phyloP scores from a whole-genome alignment of 2,113 vertebrate species.

The Recurvirostra avosetta region DNA sequence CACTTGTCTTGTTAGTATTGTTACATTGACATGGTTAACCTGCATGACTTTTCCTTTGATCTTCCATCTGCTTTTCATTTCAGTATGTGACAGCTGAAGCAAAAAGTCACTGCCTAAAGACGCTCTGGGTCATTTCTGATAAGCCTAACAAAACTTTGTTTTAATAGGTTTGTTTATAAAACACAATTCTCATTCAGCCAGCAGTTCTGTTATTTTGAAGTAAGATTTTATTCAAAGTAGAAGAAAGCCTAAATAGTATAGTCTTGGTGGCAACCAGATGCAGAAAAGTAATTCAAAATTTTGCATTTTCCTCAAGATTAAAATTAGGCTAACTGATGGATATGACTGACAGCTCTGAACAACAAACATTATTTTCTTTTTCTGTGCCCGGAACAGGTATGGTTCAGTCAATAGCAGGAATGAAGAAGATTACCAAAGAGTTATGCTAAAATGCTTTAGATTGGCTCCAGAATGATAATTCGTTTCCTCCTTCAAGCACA shows the following conservation, averaged over 20 bases:
- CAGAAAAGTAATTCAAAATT: not conserved
- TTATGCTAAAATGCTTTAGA: not conserved
- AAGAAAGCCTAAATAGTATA: not conserved
- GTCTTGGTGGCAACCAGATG: not conserved
- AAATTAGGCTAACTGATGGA: not conserved
- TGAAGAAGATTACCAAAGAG: not conserved
- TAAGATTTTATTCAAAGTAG: not conserved
- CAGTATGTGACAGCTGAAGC: not conserved
- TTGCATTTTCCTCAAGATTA: not conserved
- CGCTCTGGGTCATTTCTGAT: not conserved
- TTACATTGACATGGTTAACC: not conserved
- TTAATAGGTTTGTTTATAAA: not conserved
- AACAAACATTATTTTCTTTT: not conserved
- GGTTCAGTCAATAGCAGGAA: not conserved
- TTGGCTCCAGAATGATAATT: not conserved
- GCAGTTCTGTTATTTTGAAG: not conserved
- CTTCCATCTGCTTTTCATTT: slow-evolving; percentile 22
- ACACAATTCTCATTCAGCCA: not conserved
- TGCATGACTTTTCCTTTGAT: not conserved
- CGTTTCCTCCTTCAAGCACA: not conserved
- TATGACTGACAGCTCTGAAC: not conserved
- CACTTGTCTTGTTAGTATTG: not conserved
- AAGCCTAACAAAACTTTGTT: not conserved
- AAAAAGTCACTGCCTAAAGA: not conserved
- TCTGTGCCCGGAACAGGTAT: not conserved